Base-by-base conservation (phyloP, 2,888 invertebrate genomes). In the Dorcus parallelipipedus region DNA sequence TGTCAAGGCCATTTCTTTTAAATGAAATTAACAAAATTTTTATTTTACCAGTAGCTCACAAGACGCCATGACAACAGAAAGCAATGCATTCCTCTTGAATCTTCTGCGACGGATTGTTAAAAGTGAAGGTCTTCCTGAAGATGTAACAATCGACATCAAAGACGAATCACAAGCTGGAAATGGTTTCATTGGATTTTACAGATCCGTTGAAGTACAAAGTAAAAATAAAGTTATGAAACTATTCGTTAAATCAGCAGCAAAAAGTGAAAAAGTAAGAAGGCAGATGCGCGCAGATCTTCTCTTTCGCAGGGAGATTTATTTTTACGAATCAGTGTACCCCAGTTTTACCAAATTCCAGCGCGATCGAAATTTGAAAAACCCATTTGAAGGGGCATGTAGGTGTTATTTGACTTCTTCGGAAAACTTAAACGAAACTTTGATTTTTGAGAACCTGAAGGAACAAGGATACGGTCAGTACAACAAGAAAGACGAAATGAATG, bases 241-340 rank as follows among this genome's bases (percentile, higher is more conserved):
- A 43, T 51, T 65, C 45, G 43, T 59, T 9, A 65, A 65, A 58
- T 41, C 49, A 20, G 56, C 65, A 7, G 54, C 59, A 4, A 59
- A 52, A 17, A 56, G 52, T 47, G 38, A 40, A 17, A 52, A 58
- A 38, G 14, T 59, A 8, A 45, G 66, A 26, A 20, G 14, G 4
- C 42, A 14, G 10, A 7, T 6, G 10, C 7, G 5, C 42, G 42
- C 14, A 42, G 14, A 42, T 42, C 10, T 14, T 6, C 10, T 17
- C 3, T 42, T 42, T 6, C 5, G 10, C 9, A 42, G 14, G 10
- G 42, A 42, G 14, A 17, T 17, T 10, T 42, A 42, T 2, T 42
- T 42, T 42, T 42, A 42, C 42, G 14, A 42, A 8, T 6, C 10
- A 4, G 14, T 42, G 14, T 42, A 42, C 7, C 42, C 7, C 10